These are phyloP conservation scores for Pseudochirops corinnae DNA, from an alignment of 2,797 vertebrate species.

Conservation along the genomic window DNA sequence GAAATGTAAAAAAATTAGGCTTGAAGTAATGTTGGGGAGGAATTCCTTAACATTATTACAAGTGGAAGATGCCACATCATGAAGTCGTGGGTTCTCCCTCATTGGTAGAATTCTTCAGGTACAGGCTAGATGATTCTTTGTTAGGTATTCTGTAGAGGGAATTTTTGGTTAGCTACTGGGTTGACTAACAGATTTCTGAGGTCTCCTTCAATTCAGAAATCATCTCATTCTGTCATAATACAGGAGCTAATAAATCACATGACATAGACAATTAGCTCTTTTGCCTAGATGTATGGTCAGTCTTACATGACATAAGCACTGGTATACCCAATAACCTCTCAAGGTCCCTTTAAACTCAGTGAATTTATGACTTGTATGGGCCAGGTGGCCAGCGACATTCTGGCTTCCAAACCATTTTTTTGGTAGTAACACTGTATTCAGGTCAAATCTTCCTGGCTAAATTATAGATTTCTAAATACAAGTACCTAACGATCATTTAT, in stretches of 20 bases:
- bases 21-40: neutral
- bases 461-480: slow-evolving; percentile 58
- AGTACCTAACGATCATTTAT: slow-evolving; percentile 6
- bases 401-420: slow-evolving; percentile 34
- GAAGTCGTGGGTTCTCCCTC: neutral
- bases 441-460: slow-evolving; percentile 39
- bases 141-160: neutral
- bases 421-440: slow-evolving; percentile 50
- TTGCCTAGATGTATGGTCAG: slow-evolving; percentile 44
- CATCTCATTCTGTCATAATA: neutral
- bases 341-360: slow-evolving; percentile 35
- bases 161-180: neutral
- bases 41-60: neutral
- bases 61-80: neutral
- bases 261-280: slow-evolving; percentile 5
- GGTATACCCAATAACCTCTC: slow-evolving; percentile 39
- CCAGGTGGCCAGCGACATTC: slow-evolving; percentile 38
- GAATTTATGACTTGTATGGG: slow-evolving; percentile 20
- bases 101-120: neutral
- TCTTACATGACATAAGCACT: slow-evolving; percentile 26
- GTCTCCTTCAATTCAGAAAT: neutral
- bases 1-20: neutral
- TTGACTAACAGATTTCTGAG: neutral
- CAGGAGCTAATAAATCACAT: slow-evolving; percentile 34
- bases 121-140: neutral